These are phyloP conservation scores for Bufotes viridis DNA, from an alignment of 2,797 vertebrate species.

Conservation along the genomic window DNA sequence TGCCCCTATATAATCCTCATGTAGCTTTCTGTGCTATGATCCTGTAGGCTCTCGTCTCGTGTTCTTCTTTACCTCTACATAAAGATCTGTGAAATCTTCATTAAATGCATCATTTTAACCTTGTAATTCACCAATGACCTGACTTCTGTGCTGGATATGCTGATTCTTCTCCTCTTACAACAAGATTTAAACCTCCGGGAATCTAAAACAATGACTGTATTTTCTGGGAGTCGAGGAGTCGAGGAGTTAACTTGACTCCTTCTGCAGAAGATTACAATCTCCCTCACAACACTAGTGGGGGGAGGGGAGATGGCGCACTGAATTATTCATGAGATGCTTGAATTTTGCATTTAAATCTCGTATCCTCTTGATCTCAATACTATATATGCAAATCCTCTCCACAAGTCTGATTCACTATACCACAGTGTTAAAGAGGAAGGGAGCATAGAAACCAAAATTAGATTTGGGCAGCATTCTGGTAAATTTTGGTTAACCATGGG, in stretches of 20 bases:
- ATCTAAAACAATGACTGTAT: slow-evolving; percentile 33
- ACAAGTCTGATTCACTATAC: slow-evolving; percentile 54
- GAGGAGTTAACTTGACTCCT: slow-evolving; percentile 53
- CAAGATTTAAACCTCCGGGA: slow-evolving; percentile 38
- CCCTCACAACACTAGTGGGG: slow-evolving; percentile 40
- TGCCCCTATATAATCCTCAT: background rate
- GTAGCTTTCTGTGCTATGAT: background rate
- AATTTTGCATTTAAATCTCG: slow-evolving; percentile 80
- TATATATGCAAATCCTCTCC: slow-evolving; percentile 75
- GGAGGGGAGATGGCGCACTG: slow-evolving; percentile 62
- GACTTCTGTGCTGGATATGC: background rate
- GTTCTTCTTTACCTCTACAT: background rate
- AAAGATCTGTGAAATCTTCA: slow-evolving; percentile 9
- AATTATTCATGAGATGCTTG: slow-evolving; percentile 76
- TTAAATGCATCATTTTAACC: slow-evolving; percentile 43
- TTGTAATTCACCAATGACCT: slow-evolving; percentile 17
- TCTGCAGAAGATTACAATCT: slow-evolving; percentile 61
- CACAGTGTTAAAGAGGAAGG: slow-evolving; percentile 25
- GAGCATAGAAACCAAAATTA: background rate
- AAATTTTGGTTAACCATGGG: background rate
- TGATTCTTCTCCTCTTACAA: background rate
- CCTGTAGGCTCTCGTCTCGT: background rate
- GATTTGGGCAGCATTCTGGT: background rate
- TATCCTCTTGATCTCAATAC: slow-evolving; percentile 78
- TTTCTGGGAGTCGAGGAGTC: slow-evolving; percentile 40